These are phyloP conservation scores for Telmatochromis bifrenatus DNA, from an alignment of 2,113 vertebrate species.

Conservation along the genomic window DNA sequence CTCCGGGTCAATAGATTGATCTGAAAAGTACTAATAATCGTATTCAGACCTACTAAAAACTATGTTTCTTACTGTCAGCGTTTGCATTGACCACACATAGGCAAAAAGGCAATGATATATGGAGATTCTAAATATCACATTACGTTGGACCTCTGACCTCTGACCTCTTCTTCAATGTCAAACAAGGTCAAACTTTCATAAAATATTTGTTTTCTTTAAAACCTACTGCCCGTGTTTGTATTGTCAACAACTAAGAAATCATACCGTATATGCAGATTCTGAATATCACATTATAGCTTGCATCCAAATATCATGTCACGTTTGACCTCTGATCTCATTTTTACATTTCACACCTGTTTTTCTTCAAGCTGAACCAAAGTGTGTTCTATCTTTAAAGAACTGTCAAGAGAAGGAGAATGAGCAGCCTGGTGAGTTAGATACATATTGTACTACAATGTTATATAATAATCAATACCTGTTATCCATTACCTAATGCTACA, in stretches of 20 bases:
- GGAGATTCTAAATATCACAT: neutral
- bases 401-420: neutral
- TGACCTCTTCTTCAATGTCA: neutral
- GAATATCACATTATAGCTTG: neutral
- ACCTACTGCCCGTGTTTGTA: neutral
- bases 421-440: neutral
- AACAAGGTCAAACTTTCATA: neutral
- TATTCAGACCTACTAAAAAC: neutral
- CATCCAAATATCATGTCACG: neutral
- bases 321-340: neutral
- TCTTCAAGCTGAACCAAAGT: neutral
- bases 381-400: neutral
- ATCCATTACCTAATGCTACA: neutral
- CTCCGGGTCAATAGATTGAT: rapidly evolving
- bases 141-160: neutral
- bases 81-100: rapidly evolving
- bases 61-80: neutral
- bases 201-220: neutral
- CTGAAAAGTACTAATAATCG: neutral
- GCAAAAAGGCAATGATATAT: neutral
- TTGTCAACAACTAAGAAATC: rapidly evolving
- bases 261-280: neutral
- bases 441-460: neutral
- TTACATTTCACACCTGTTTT: neutral
- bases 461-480: neutral